Base-by-base conservation (phyloP, 2,888 invertebrate species). In the Ischnus inquisitorius region DNA sequence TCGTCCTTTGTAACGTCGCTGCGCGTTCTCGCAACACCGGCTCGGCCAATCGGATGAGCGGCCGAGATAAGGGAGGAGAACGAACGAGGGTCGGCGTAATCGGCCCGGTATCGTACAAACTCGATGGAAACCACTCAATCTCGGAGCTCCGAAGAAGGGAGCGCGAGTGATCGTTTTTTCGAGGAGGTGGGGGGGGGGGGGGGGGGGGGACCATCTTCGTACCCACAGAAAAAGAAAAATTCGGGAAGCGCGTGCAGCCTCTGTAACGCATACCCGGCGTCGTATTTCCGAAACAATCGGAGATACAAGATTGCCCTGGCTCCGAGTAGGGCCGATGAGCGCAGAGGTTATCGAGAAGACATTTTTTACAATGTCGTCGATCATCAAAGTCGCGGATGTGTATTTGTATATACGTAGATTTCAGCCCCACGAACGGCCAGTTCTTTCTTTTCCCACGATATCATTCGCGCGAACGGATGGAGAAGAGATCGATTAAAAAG, bases 121-220 rank as follows among this genome's bases (percentile, higher is more conserved):
- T 86, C 87, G 87, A 87, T 86, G 86, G 87, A 88, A 88, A 88
- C 84, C 86, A 83, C 86, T 88, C 87, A 88, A 88, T 88, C 86
- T 88, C 87, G 67, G 69, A 60, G 82, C 79, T 54, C 67, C 69
- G 72, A 54, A 28, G 14, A 71, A 46, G 67, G 5, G 22, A 43
- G 48, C 19, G 48, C 10, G 57, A 54, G 64, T 22, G 43, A 16
- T 41, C 62, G 14, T 48, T 77, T 72, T 51, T 62, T 28, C 51
- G 77, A 82, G 84, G 80, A 72, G 76, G 79, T 86, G 86, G 71
- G n/a, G n/a, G n/a, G n/a, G n/a, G n/a, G n/a, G n/a, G n/a, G n/a
- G n/a, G n/a, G n/a, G n/a, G n/a, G n/a, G n/a, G n/a, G 79, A 72
- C 41, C 6, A 25, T 80, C 83, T 81, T 78, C 81, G 84, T 57